Evolutionary conservation across 2,113 vertebrate species (phyloP), one percentile per base, ranked within the genome.

Genomic region (Prunella himalayana): DNA sequence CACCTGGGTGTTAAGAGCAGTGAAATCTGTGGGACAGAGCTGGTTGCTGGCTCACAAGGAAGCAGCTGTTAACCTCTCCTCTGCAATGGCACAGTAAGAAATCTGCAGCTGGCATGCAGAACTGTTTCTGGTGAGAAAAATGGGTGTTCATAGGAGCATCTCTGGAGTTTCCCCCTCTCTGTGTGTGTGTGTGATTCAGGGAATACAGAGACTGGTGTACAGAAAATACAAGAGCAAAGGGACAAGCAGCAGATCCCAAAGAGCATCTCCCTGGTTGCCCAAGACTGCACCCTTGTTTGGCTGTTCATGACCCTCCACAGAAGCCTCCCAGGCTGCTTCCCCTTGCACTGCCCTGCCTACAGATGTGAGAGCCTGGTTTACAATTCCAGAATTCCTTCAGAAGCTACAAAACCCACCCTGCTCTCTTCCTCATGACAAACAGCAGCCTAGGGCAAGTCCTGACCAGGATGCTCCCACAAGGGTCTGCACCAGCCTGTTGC

Each of bases 101-200:
- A 18, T 6, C 56, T n/a, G 69, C 49, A 73, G 50, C 35, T 31
- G 73, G n/a, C 64, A 37, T 20, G 16, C 45, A 24, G 15, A 86
- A 44, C 31, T 6, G 30, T 5, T 77, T 63, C 59, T 86, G 57
- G 12, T 17, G 28, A 47, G 65, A 75, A 45, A 41, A 9, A 8
- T 0, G 37, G 9, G 1, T 3, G 15, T 14, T 30, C 37, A 42
- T 1, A 60, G 71, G 3, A 59, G n/a, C 5, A 1, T 4, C 27
- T 45, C 11, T 35, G 22, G 35, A 91, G 19, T 15, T 31, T 7
- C 8, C 11, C 8, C 20, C 31, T 25, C 41, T 45, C 17, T 20
- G 15, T 5, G 3, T 30, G 45, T 30, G 7, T 10, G 2, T 13
- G 7, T n/a, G 12, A n/a, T 45, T 41, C 59, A 56, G n/a, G 27